Evolutionary conservation across 2,888 invertebrate species (phyloP).

Genomic region (Epirrhoe alternata): DNA sequence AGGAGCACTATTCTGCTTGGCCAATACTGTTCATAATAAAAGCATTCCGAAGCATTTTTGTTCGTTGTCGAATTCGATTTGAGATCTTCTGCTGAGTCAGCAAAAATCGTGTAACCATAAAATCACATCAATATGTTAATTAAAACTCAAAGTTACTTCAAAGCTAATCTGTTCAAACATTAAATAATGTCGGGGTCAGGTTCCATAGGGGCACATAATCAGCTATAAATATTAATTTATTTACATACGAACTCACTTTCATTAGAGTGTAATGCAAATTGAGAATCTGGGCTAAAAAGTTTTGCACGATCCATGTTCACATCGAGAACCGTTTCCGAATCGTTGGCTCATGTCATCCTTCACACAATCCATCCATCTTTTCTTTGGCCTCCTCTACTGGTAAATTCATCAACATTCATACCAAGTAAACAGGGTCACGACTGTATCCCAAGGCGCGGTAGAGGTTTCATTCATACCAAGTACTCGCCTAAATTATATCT

Average conservation of each 20-base stretch:
- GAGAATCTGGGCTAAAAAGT: conserved; percentile 54
- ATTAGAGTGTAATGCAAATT: conserved; percentile 69
- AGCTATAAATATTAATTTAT: conserved; percentile 75
- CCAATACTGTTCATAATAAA: too few relatives aligned
- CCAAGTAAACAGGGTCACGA: too few relatives aligned
- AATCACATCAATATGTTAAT: conserved; percentile 29
- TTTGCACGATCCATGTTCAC: conserved; percentile 40
- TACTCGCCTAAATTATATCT: too few relatives aligned
- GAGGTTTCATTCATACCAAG: too few relatives aligned
- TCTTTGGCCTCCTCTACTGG: too few relatives aligned
- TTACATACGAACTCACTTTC: conserved; percentile 53
- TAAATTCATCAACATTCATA: too few relatives aligned
- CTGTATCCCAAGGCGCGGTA: too few relatives aligned
- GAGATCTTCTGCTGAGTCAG: neutral
- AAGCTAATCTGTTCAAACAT: conserved; percentile 53
- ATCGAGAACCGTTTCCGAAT: neutral
- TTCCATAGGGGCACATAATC: conserved; percentile 64
- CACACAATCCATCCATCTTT: too few relatives aligned
- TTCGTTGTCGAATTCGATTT: neutral
- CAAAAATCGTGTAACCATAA: neutral
- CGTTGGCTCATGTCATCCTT: too few relatives aligned
- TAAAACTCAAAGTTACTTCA: conserved; percentile 51
- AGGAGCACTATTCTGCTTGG: too few relatives aligned
- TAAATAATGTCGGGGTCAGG: conserved; percentile 29
- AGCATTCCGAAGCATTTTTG: neutral